These are phyloP conservation scores for Drosophila limbata DNA, from an alignment of 2,888 invertebrate genomes.

Conservation along the genomic window DNA sequence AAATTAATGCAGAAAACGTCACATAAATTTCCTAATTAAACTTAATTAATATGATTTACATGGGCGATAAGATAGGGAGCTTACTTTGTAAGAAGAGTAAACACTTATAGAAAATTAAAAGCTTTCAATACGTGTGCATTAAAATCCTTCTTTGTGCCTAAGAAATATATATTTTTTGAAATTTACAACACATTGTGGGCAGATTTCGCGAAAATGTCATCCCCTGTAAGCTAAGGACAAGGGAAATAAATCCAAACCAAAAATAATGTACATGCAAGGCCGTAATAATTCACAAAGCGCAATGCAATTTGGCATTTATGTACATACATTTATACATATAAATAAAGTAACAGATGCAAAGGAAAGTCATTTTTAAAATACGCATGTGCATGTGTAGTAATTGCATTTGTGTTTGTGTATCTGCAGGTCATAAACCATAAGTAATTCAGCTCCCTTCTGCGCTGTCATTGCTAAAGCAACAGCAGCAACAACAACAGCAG, in stretches of 20 bases:
- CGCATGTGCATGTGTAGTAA: slow-evolving; percentile 3
- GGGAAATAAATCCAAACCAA: slow-evolving; percentile 26
- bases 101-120: neutral
- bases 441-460: slow-evolving; percentile 32
- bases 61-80: neutral
- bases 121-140: neutral
- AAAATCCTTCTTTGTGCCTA: neutral
- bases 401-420: slow-evolving; percentile 15
- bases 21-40: neutral
- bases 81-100: neutral
- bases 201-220: slow-evolving; percentile 63
- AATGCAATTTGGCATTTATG: slow-evolving; percentile 64
- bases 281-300: slow-evolving; percentile 63
- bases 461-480: slow-evolving; percentile 39
- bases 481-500: slow-evolving; percentile 31
- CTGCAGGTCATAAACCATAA: slow-evolving; percentile 48
- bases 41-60: neutral
- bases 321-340: neutral
- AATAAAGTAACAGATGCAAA: slow-evolving; percentile 28
- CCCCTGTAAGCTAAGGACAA: slow-evolving; percentile 4
- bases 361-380: slow-evolving; percentile 19
- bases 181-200: slow-evolving; percentile 72
- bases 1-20: neutral
- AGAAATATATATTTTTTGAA: slow-evolving; percentile 26
- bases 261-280: slow-evolving; percentile 57